Base-by-base conservation (phyloP, 2,113 vertebrate genomes). In the Cnemophilus loriae region DNA sequence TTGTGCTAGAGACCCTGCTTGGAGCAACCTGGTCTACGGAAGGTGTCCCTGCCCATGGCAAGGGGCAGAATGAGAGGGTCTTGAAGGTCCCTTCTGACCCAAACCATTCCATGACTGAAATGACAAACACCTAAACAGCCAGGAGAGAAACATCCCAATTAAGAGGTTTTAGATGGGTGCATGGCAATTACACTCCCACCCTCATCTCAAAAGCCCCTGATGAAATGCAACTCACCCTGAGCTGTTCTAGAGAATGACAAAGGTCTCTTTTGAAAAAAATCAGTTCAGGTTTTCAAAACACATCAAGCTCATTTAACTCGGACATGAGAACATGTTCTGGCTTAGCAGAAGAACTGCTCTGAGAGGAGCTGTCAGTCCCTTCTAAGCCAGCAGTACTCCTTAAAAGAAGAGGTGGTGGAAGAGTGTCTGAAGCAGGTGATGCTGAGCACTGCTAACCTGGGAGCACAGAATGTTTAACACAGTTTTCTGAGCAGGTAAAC, bases 401-500 rank as follows among this genome's bases (percentile, higher is more conserved):
- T 27, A 6, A 7, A 18, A 32, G 52, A 30, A 21, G 35, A 56
- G 30, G 11, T 27, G 61, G 26, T 55, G 49, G 71, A n/a, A 56
- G 35, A 68, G 42, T 6, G 33, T 20, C 35, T 30, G 65, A 32
- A 44, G 61, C 60, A 21, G 69, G 81, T 0, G 69, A 27, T 35
- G 77, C 81, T 16, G 57, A 76, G 57, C 77, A 3, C 86, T 13
- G 65, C 87, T 24, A 7, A 64, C 77, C 87, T 26, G 33, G 41
- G 41, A 14, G 74, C 2, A 33, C 30, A 7, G 65, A 60, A 52
- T 10, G 46, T 17, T 71, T 63, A 52, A 87, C 64, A 74, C 64
- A 64, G 17, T 87, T 61, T 89, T 77, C 81, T 47, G 63, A 91
- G 84, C 75, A 93, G 94, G 87, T 85, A 74, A 94, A 95, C 33